Conservation (phyloP, 2,888 invertebrate genomes). For the Lithophane socia region DNA sequence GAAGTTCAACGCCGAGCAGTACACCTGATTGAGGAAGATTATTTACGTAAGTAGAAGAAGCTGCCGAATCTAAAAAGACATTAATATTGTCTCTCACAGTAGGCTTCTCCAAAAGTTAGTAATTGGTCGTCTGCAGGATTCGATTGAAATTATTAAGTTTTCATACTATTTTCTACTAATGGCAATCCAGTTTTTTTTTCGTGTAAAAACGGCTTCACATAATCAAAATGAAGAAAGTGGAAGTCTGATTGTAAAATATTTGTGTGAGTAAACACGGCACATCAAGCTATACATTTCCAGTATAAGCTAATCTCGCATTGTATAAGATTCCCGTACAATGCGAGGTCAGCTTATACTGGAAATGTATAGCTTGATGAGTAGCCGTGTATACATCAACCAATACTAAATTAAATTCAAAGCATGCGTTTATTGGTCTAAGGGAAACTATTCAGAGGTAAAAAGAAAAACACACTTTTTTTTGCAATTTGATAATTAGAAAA, state of each 20-base stretch:
- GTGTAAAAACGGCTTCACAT: too few relatives aligned
- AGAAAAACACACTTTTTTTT: too few relatives aligned
- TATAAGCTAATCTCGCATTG: too few relatives aligned
- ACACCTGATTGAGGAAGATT: conserved; percentile 78
- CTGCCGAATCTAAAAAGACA: background rate
- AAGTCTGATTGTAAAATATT: background rate
- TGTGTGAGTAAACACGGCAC: background rate
- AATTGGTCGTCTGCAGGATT: too few relatives aligned
- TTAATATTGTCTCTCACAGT: background rate
- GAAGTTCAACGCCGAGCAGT: conserved; percentile 97
- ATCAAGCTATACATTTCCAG: too few relatives aligned
- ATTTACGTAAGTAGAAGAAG: background rate
- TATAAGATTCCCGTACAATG: too few relatives aligned
- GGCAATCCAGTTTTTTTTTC: background rate
- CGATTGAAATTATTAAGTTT: background rate
- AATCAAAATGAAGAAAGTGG: background rate
- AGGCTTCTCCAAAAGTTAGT: background rate
- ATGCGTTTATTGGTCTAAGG: background rate
- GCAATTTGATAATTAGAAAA: too few relatives aligned
- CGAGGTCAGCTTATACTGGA: too few relatives aligned
- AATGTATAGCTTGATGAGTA: too few relatives aligned
- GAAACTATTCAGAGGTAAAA: background rate
- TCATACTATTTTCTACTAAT: background rate
- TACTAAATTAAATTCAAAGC: background rate
- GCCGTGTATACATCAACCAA: background rate